Conservation (phyloP, 2,797 vertebrate genomes). For the Rhabdomys pumilio region DNA sequence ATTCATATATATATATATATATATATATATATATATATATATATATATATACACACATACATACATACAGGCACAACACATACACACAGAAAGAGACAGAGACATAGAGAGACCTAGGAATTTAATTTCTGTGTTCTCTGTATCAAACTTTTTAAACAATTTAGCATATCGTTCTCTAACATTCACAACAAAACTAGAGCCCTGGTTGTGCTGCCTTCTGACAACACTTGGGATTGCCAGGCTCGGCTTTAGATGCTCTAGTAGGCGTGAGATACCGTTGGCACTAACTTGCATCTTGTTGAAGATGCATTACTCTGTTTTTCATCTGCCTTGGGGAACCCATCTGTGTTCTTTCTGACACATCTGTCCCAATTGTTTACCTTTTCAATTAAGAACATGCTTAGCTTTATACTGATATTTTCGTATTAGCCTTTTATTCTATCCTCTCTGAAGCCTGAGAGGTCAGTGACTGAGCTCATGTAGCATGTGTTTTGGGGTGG, state of each 20-base stretch:
- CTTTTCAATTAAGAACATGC: neutral
- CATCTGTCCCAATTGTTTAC: neutral
- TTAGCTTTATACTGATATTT: neutral
- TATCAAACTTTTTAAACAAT: neutral
- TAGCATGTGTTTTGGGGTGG: neutral
- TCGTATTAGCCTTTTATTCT: neutral
- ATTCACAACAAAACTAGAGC: neutral
- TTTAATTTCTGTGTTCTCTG: neutral
- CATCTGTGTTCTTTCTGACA: constrained; percentile 10
- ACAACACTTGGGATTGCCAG: neutral
- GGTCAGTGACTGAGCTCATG: neutral
- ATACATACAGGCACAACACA: neutral
- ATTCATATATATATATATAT: neutral
- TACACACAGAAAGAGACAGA: too few relatives aligned
- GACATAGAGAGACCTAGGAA: neutral
- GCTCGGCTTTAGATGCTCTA: neutral
- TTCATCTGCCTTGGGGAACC: neutral
- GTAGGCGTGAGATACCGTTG: neutral
- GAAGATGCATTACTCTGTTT: neutral
- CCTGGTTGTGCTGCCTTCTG: neutral
- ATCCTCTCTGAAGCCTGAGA: neutral
- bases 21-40: too few relatives aligned
- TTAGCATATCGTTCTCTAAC: neutral
- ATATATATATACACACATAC: too few relatives aligned
- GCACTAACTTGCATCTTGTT: neutral